A percentile compares a stretch with the other conserved stretches of the same genome.
phyloP scores from a whole-genome alignment of 2,797 vertebrate genomes.

The Darevskia mixta region DNA sequence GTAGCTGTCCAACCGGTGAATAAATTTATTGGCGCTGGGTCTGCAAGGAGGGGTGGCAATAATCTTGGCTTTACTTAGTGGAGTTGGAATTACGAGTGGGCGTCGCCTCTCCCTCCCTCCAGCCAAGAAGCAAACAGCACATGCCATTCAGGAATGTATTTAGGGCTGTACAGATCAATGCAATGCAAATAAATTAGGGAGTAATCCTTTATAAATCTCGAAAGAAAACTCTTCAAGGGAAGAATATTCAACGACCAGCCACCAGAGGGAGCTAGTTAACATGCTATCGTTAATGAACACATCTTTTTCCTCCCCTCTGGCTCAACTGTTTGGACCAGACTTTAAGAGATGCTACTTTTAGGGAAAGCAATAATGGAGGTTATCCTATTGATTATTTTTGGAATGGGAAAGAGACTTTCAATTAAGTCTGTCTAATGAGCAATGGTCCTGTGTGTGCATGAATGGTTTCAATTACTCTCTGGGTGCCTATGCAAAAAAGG shows the following conservation, averaged over 20 bases:
- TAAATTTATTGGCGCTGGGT: not conserved
- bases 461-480: not conserved
- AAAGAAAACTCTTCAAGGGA: not conserved
- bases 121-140: conserved; percentile 3
- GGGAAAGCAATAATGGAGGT: not conserved
- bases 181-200: conserved; percentile 18
- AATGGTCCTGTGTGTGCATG: not conserved
- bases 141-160: not conserved
- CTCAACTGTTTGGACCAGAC: not conserved
- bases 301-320: not conserved
- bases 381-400: conserved; percentile 4
- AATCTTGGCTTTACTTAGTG: conserved; percentile 1
- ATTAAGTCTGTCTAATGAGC: not conserved
- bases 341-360: not conserved
- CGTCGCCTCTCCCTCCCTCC: not conserved
- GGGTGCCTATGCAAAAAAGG: not conserved
- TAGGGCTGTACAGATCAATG: conserved; percentile 2
- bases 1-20: conserved; percentile 4
- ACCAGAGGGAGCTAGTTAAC: conserved; percentile 22
- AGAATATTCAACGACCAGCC: not conserved
- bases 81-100: not conserved
- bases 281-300: not conserved
- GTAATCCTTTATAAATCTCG: conserved; percentile 6
- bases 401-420: not conserved
- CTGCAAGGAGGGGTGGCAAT: not conserved